phyloP scores from a whole-genome alignment of 1,140 invertebrate genomes.

The Drosophila bocki region DNA sequence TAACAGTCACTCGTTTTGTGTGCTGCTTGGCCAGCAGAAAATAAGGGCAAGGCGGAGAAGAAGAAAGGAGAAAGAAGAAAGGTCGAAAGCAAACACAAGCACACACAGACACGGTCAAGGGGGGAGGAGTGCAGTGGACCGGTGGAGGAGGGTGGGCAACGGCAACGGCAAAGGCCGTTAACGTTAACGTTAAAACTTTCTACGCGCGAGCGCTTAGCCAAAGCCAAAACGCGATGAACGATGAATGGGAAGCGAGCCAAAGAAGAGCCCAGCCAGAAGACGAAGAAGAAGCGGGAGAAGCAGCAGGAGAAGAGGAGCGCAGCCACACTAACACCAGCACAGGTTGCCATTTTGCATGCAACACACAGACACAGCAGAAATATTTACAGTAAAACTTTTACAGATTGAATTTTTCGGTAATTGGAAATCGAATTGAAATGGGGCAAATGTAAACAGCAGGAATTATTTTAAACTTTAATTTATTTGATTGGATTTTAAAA shows the following conservation, averaged over 20 bases:
- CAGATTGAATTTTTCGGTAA: background rate
- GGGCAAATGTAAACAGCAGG: too few species aligned
- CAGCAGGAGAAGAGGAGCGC: slow-evolving; percentile 8
- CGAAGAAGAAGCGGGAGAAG: slow-evolving; percentile 12
- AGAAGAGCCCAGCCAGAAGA: slow-evolving; percentile 45
- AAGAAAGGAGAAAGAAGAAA: slow-evolving; percentile 73
- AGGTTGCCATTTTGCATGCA: slow-evolving; percentile 68
- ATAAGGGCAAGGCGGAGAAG: slow-evolving; percentile 71
- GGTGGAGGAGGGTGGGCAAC: slow-evolving; percentile 38
- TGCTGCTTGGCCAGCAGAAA: slow-evolving; percentile 54
- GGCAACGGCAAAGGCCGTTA: slow-evolving; percentile 48
- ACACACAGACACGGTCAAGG: slow-evolving; percentile 20
- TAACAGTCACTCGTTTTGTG: slow-evolving; percentile 64
- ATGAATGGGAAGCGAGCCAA: slow-evolving; percentile 31
- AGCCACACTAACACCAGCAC: slow-evolving; percentile 7
- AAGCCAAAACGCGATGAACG: slow-evolving; percentile 66
- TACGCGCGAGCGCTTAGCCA: slow-evolving; percentile 78
- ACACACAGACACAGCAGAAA: background rate
- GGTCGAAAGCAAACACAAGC: slow-evolving; percentile 75
- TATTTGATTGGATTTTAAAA: too few species aligned
- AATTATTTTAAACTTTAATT: too few species aligned
- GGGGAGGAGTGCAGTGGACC: slow-evolving; percentile 36
- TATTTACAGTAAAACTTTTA: slow-evolving; percentile 8
- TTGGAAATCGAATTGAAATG: background rate
- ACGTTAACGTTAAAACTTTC: slow-evolving; percentile 78